Evolutionary conservation across 2,888 invertebrate species (phyloP).

Genomic region (Matsumyia berberina): DNA sequence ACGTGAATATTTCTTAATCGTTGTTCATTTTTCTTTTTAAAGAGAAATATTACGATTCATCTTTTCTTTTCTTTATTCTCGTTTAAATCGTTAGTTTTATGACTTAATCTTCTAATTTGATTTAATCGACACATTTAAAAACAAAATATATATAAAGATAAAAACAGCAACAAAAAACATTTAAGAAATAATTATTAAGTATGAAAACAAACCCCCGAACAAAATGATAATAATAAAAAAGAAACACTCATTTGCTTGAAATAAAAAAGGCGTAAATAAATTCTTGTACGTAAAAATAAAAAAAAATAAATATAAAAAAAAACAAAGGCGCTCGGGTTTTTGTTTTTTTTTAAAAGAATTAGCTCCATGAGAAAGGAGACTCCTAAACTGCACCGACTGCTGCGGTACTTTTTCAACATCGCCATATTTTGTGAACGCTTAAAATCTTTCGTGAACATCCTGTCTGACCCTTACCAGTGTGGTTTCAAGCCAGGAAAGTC

Average conservation of each 20-base stretch:
- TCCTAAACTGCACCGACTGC: too few species aligned
- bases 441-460: too few species aligned
- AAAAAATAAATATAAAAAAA: conserved; percentile 62
- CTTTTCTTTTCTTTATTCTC: conserved; percentile 28
- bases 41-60: conserved; percentile 20
- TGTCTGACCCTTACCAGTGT: too few species aligned
- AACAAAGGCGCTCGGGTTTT: neutral
- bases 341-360: too few species aligned
- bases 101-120: conserved; percentile 53
- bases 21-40: conserved; percentile 38
- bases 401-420: too few species aligned
- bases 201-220: conserved; percentile 75
- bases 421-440: too few species aligned
- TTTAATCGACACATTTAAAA: conserved; percentile 47
- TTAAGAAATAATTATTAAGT: conserved; percentile 66
- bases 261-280: conserved; percentile 73
- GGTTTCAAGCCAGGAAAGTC: too few species aligned
- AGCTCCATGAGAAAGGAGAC: neutral
- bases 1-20: conserved; percentile 65
- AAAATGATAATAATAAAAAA: conserved; percentile 70
- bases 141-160: conserved; percentile 4
- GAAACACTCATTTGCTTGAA: conserved; percentile 75
- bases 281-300: conserved; percentile 74
- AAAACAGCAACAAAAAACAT: conserved; percentile 49
- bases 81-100: conserved; percentile 45